Conservation (phyloP, 23 tunicate species). For the Styela plicata region DNA sequence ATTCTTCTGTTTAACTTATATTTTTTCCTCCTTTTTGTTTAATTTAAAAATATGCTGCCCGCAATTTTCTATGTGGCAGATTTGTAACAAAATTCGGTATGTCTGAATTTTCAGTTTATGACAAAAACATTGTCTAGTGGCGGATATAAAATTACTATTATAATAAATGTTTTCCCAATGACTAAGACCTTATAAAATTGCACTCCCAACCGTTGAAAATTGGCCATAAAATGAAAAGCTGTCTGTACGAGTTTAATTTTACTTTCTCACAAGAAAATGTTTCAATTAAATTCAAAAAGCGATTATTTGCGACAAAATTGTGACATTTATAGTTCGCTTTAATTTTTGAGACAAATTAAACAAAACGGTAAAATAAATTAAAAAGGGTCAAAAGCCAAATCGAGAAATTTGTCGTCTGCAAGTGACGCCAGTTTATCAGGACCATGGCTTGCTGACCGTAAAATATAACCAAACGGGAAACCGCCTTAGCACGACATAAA, state of each 20-base stretch:
- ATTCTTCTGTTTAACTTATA: too few relatives aligned
- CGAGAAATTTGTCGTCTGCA: background rate
- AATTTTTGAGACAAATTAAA: background rate
- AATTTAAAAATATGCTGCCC: too few relatives aligned
- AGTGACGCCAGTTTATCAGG: background rate
- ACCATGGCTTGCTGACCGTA: too few relatives aligned
- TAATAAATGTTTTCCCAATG: background rate
- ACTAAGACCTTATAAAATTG: background rate
- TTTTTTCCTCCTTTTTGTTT: too few relatives aligned
- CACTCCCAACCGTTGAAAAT: background rate
- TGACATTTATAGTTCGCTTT: too few relatives aligned
- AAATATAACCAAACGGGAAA: background rate
- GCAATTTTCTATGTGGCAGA: too few relatives aligned
- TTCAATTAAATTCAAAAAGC: too few relatives aligned
- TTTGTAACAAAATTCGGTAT: background rate
- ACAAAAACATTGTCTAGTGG: background rate
- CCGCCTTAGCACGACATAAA: background rate
- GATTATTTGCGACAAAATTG: too few relatives aligned
- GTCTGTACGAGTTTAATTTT: background rate
- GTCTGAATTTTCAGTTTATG: background rate
- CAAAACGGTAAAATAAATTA: too few relatives aligned
- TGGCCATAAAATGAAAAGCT: background rate
- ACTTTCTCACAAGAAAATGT: too few relatives aligned
- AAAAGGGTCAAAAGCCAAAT: background rate
- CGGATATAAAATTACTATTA: background rate